phyloP scores from a whole-genome alignment of 1,140 invertebrate species.

The Bilobella aurantiaca region DNA sequence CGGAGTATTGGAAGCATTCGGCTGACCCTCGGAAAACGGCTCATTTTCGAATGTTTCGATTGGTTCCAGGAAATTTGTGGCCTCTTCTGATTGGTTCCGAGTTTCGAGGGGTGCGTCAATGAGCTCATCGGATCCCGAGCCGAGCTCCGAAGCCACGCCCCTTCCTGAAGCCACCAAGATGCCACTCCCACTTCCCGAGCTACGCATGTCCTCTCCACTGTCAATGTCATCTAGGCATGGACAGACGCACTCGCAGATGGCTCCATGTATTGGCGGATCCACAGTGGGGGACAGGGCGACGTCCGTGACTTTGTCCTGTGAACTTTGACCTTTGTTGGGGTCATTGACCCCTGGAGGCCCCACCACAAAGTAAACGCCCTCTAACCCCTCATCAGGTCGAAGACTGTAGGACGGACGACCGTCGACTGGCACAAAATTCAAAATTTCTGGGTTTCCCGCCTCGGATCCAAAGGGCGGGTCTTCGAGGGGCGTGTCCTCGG shows the following conservation, averaged over 20 bases:
- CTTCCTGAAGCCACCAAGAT: background rate
- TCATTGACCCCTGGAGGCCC: background rate
- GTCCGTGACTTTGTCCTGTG: background rate
- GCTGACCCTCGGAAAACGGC: no score
- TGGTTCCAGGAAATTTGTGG: background rate
- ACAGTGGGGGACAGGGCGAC: background rate
- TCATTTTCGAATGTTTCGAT: background rate
- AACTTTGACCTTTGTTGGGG: no score
- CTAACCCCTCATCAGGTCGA: background rate
- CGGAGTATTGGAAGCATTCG: no score
- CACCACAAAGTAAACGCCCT: background rate
- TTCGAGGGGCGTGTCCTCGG: no score
- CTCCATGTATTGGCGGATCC: constrained; percentile 20
- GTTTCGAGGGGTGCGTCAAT: background rate
- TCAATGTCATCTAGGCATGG: constrained; percentile 45
- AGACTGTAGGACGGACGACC: background rate
- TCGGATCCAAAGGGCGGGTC: no score
- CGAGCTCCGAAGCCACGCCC: no score
- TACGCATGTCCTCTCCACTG: background rate
- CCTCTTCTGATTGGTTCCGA: background rate
- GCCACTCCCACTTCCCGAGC: background rate
- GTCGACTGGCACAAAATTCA: background rate
- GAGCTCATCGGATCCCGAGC: background rate
- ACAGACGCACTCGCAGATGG: constrained; percentile 58
- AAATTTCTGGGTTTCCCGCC: background rate